Conservation (phyloP, 2,888 invertebrate genomes). For the Myopa tessellatipennis region DNA sequence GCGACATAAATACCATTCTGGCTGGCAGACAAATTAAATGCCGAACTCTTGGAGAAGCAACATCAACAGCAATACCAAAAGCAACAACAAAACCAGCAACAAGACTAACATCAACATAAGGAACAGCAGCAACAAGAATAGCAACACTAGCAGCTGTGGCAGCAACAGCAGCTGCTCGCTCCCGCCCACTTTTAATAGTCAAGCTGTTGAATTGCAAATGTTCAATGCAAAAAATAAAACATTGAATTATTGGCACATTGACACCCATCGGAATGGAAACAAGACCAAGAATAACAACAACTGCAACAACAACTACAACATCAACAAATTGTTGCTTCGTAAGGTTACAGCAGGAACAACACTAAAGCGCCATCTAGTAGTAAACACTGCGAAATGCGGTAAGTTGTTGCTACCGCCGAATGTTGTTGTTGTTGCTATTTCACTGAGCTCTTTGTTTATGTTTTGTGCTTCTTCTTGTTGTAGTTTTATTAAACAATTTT, state of each 20-base stretch:
- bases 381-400: neutral
- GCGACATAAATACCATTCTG: slow-evolving; percentile 19
- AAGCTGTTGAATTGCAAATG: slow-evolving; percentile 21
- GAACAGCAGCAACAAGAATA: too few relatives aligned
- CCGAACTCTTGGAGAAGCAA: neutral
- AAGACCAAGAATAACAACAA: neutral
- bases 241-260: slow-evolving; percentile 14
- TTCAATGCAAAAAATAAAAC: neutral
- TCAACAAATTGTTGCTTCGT: slow-evolving; percentile 12
- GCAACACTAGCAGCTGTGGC: neutral
- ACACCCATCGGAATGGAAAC: slow-evolving; percentile 8
- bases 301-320: neutral
- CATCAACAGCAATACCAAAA: neutral
- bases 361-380: slow-evolving; percentile 2
- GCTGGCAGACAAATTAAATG: slow-evolving; percentile 34
- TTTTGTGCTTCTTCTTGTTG: neutral
- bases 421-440: slow-evolving; percentile 1
- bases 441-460: neutral
- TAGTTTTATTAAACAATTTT: slow-evolving; percentile 19
- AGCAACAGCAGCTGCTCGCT: slow-evolving; percentile 6
- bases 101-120: too few relatives aligned
- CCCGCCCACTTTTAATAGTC: slow-evolving; percentile 29
- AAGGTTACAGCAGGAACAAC: neutral
- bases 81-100: slow-evolving; percentile 1
- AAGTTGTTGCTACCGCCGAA: neutral